These are phyloP conservation scores for Porites divaricata DNA, from an alignment of 92 coral and sea anemone genomes.

Conservation along the genomic window DNA sequence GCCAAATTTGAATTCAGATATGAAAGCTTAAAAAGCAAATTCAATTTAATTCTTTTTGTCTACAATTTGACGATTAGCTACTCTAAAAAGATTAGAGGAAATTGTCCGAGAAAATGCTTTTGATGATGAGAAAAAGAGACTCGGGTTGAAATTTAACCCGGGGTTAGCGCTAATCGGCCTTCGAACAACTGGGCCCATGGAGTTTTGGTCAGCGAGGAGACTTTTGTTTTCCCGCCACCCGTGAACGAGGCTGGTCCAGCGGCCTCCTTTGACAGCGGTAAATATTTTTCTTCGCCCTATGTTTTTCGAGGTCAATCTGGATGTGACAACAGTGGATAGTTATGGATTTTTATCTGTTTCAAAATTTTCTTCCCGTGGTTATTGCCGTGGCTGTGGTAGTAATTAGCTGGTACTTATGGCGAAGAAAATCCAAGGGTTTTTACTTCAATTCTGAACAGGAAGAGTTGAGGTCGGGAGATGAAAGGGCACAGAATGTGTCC, in stretches of 20 bases:
- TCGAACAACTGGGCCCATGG: no score
- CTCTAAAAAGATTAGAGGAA: no score
- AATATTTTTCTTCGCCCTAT: neutral
- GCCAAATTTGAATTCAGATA: no score
- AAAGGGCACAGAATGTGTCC: neutral
- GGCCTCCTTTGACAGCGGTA: slow-evolving; percentile 26
- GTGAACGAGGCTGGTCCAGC: slow-evolving; percentile 43
- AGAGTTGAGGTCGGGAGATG: neutral
- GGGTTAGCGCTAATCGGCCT: no score
- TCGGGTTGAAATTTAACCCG: no score
- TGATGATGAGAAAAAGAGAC: no score
- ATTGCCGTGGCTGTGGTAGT: slow-evolving; percentile 43
- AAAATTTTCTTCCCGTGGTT: slow-evolving; percentile 22
- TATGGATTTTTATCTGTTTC: neutral
- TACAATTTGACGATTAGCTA: no score
- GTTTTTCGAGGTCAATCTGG: neutral
- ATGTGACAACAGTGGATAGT: slow-evolving; percentile 9
- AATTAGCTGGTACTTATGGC: slow-evolving; percentile 39
- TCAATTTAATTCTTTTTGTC: no score
- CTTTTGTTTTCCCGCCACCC: slow-evolving; percentile 42
- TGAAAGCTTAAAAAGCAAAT: no score
- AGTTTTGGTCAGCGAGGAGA: no score
- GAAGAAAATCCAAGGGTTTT: neutral
- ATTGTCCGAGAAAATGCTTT: no score
- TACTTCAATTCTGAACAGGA: slow-evolving; percentile 1